These are phyloP conservation scores for Ciconia maguari DNA, from an alignment of 2,113 vertebrate genomes.

Conservation along the genomic window DNA sequence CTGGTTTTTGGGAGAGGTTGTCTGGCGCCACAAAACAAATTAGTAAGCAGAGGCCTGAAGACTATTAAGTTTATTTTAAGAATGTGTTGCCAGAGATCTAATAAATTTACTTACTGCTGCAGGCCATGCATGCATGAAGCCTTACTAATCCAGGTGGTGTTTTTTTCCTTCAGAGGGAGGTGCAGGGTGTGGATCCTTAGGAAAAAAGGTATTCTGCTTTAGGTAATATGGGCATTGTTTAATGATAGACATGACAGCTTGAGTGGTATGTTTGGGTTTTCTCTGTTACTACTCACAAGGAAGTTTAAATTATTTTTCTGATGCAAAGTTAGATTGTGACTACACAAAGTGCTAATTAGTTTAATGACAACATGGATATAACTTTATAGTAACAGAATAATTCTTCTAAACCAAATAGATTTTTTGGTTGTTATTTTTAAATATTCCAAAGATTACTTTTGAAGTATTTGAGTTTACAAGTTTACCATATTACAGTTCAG, in stretches of 20 bases:
- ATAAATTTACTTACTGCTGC: slow-evolving; percentile 69
- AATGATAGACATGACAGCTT: not conserved
- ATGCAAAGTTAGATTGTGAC: not conserved
- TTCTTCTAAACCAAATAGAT: not conserved
- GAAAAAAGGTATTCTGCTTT: slow-evolving; percentile 34
- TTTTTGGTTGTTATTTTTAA: not conserved
- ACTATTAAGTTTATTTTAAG: slow-evolving; percentile 76
- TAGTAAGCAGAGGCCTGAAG: slow-evolving; percentile 64
- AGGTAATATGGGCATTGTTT: slow-evolving; percentile 19
- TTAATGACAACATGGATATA: not conserved
- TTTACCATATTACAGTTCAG: not conserved
- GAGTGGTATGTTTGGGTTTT: not conserved
- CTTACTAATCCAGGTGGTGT: slow-evolving; percentile 64
- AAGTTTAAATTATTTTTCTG: not conserved
- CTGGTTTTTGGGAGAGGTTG: slow-evolving; percentile 14
- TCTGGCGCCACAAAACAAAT: slow-evolving; percentile 76
- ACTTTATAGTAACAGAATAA: not conserved
- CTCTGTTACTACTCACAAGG: not conserved
- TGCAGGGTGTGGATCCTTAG: slow-evolving; percentile 37
- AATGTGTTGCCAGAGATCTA: slow-evolving; percentile 71
- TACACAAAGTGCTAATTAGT: not conserved
- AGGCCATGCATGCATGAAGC: slow-evolving; percentile 52
- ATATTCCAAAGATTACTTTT: not conserved
- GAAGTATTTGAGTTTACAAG: not conserved
- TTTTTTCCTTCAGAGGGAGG: slow-evolving; percentile 13